These are phyloP conservation scores for Cottus gobio DNA, from an alignment of 2,113 vertebrate genomes.

Conservation along the genomic window DNA sequence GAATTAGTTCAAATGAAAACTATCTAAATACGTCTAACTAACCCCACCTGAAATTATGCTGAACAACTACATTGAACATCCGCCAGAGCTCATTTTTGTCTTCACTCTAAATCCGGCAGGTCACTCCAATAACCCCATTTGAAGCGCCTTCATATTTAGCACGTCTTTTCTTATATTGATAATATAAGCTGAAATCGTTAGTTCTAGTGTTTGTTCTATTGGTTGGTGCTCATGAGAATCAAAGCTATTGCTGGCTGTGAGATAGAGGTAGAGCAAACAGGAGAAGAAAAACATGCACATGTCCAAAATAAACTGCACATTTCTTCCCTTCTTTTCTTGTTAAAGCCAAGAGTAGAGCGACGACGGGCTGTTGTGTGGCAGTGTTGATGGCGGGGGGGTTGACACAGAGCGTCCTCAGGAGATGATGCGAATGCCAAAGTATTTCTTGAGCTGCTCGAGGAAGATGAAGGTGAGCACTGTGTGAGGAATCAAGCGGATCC, in stretches of 20 bases:
- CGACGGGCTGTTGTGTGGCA: not conserved
- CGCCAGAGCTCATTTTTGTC: not conserved
- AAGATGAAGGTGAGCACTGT: constrained; percentile 92
- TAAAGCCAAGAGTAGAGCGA: not conserved
- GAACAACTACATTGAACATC: not conserved
- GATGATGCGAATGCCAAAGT: constrained; percentile 88
- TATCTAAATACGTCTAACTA: not conserved
- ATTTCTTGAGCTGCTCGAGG: constrained; percentile 89
- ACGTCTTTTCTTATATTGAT: not conserved
- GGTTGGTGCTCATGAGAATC: not conserved
- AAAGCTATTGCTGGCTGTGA: constrained; percentile 7
- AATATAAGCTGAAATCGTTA: not conserved
- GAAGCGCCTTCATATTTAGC: not conserved
- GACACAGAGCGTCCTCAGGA: constrained; percentile 69
- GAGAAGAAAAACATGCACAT: constrained; percentile 21
- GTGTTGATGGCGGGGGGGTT: not conserved
- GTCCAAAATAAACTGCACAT: not conserved
- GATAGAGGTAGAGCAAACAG: constrained; percentile 53
- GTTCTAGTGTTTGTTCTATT: constrained; percentile 16
- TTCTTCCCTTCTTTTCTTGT: constrained; percentile 23
- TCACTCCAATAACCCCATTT: not conserved
- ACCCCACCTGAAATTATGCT: not conserved
- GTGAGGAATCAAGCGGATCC: constrained; percentile 89
- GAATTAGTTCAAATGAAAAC: constrained; percentile 14
- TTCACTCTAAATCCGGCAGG: not conserved